Conservation (phyloP, 2,113 vertebrate genomes). For the Buteo buteo region DNA sequence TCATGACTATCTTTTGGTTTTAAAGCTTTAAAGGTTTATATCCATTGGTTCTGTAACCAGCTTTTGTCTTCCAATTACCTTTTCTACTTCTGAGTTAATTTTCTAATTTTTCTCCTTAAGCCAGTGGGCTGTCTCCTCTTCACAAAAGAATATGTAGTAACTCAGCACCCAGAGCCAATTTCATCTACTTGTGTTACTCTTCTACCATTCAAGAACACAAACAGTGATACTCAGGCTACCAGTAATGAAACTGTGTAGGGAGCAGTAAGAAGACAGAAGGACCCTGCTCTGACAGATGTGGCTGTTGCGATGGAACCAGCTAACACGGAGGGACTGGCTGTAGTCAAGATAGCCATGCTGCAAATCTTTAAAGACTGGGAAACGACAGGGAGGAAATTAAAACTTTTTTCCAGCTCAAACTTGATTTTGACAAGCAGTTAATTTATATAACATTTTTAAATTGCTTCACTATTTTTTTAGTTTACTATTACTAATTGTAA, state of each 20-base stretch:
- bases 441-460: background rate
- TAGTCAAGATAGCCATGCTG: background rate
- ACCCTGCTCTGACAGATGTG: background rate
- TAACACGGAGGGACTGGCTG: background rate
- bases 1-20: background rate
- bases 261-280: background rate
- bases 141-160: background rate
- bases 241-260: background rate
- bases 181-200: background rate
- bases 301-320: background rate
- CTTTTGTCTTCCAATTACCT: background rate
- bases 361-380: background rate
- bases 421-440: background rate
- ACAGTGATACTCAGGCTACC: background rate
- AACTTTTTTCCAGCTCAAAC: background rate
- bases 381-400: background rate
- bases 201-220: background rate
- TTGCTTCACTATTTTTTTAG: background rate
- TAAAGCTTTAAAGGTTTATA: background rate
- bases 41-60: background rate
- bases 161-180: background rate
- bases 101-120: background rate
- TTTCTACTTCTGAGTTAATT: background rate
- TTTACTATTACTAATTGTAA: background rate
- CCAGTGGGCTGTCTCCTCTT: background rate